Base-by-base conservation (phyloP, 2,888 invertebrate genomes). In the Xestoiulus laeticollis region DNA sequence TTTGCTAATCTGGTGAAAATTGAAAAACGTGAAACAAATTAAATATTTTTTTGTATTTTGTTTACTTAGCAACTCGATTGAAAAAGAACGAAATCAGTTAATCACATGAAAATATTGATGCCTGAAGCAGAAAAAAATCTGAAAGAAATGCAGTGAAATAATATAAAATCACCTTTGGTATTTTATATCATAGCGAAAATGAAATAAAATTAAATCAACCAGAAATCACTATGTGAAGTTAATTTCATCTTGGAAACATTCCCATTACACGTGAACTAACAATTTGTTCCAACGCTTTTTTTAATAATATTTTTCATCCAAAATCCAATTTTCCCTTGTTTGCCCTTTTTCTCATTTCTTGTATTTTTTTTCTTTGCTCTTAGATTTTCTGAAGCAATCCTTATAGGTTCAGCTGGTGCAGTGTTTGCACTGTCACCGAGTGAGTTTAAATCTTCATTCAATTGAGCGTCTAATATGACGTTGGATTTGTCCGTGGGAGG, bases 401-500 rank as follows among this genome's bases (percentile, higher is more conserved):
- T n/a, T 19, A 59, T 22, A 4, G 53, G 19, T 53, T 22, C 59
- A 22, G 30, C 26, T 59, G 78, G 30, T 30, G 5, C 78, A 30
- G 78, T 30, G 26, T 78, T 78, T 78, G 78, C 78, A 30, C 78
- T 30, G 26, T 30, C 78, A 78, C 78, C 30, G 14, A 30, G 30
- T 30, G 26, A 30, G 78, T 12, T 78, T 78, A 78, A 78, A 78
- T 78, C 78, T 30, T 30, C 78, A 78, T 30, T 78, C 78, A 78
- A 78, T 78, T 26, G 78, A 78, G 78, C 26, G 78, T 78, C 78
- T 78, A 78, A 78, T 78, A 30, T 78, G 78, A 78, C 78, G 30
- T 30, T 30, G 78, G 78, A 78, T 78, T 78, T 78, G 30, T 30
- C 78, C 30, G 78, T 78, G 30, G 26, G 78, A 78, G 78, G 78